A percentile compares a stretch with the other conserved stretches of the same genome.
phyloP scores from a whole-genome alignment of 2,888 invertebrate species.

The Agrypnus murinus region DNA sequence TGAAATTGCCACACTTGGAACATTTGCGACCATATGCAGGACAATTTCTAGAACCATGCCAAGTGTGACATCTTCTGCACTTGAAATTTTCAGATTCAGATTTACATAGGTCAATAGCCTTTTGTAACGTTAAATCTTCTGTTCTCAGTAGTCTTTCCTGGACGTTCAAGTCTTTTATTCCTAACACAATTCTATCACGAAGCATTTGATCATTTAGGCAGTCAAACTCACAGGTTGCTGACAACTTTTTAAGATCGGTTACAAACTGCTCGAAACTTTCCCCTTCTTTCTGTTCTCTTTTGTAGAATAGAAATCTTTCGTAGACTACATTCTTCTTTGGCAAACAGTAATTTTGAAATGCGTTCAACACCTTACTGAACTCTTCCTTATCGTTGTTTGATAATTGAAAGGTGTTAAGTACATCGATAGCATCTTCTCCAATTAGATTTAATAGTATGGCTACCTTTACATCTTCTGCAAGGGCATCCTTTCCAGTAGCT shows the following conservation, averaged over 20 bases:
- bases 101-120: no score
- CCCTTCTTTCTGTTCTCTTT: neutral
- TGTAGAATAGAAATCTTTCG: constrained; percentile 6
- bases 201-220: neutral
- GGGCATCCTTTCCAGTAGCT: constrained; percentile 28
- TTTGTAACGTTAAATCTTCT: neutral
- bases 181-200: neutral
- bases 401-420: no score
- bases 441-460: no score
- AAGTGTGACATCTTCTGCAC: constrained; percentile 4
- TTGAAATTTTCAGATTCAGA: constrained; percentile 1
- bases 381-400: no score
- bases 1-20: neutral
- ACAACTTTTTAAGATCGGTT: no score
- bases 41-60: constrained; percentile 1
- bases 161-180: neutral
- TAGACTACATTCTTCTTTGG: constrained; percentile 1
- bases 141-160: neutral
- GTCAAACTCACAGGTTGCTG: neutral
- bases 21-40: constrained; percentile 9
- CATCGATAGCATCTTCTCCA: no score
- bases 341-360: neutral
- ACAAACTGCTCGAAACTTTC: neutral
- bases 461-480: constrained; percentile 48
- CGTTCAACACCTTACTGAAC: no score